Evolutionary conservation across 2,888 invertebrate genomes (phyloP), one percentile per base, ranked within the genome.

Genomic region (Oscheius sp.): DNA sequence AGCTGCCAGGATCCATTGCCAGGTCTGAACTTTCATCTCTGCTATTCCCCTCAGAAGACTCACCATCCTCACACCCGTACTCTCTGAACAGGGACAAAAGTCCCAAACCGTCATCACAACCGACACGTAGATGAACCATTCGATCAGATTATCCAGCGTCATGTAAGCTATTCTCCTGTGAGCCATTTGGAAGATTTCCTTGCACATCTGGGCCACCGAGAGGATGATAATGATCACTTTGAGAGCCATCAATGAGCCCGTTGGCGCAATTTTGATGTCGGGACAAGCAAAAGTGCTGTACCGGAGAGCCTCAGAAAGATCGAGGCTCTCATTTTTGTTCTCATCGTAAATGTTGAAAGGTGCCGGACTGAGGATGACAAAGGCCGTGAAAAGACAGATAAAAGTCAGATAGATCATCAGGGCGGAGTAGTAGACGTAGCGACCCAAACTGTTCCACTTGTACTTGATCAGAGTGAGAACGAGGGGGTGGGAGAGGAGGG

Each of bases 1-100:
- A 0, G 91, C 89, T 5, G 91, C 91, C n/a, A 91, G 78, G 70
- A 90, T 86, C 91, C 91, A 91, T 83, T 91, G 91, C 91, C 91
- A 91, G 2, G 80, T 83, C 91, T 91, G 75, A 35, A 71, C 42
- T 42, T 42, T 42, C 42, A 42, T 42, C 42, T 42, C 7, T 42
- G 42, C 7, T 42, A 42, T 7, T 7, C 42, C 7, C 42, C 42
- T 42, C 42, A 42, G 7, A 42, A 7, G 3, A 57, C 74, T 60
- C 82, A 91, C 91, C 77, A 82, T 73, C 83, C 90, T 83, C 58
- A 89, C 88, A 11, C 90, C 91, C 2, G 90, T 89, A 2, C 73
- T 73, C 10, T 79, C 76, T 59, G 90, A 89, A 81, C 91, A 91
- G 0, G 84, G 82, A 7, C 87, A 85, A 77, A 91, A 89, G 81